Conservation (phyloP, 2,888 invertebrate species). For the Drosophila neonasuta region DNA sequence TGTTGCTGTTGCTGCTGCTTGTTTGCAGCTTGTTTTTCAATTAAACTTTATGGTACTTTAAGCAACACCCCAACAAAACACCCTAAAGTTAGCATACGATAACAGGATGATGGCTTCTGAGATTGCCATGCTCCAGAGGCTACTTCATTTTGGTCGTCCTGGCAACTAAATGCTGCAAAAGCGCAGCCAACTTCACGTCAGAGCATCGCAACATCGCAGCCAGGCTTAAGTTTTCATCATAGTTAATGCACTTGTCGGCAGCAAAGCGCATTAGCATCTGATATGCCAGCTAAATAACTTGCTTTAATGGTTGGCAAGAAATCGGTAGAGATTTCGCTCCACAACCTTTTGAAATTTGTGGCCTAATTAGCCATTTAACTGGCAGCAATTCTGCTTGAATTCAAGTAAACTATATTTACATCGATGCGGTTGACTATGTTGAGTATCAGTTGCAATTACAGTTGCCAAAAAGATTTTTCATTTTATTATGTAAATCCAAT, state of each 20-base stretch:
- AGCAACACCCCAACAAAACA: constrained; percentile 62
- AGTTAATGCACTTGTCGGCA: constrained; percentile 41
- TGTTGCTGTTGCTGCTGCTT: constrained; percentile 34
- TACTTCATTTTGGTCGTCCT: constrained; percentile 27
- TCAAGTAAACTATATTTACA: not conserved
- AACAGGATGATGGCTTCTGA: constrained; percentile 36
- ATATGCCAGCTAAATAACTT: constrained; percentile 13
- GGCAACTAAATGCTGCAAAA: constrained; percentile 50
- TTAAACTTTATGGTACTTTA: constrained; percentile 76
- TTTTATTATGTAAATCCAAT: not conserved
- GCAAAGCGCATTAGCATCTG: constrained; percentile 31
- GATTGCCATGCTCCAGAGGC: constrained; percentile 39
- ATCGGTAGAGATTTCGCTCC: not conserved
- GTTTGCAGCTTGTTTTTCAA: constrained; percentile 71
- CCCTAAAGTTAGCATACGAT: constrained; percentile 43
- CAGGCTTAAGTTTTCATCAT: constrained; percentile 34
- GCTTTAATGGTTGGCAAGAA: constrained; percentile 1
- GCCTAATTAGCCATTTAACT: constrained; percentile 1
- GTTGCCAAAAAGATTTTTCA: not conserved
- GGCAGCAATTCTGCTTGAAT: not conserved
- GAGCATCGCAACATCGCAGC: constrained; percentile 13
- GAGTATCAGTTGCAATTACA: not conserved
- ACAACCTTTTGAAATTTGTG: not conserved
- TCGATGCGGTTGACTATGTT: not conserved
- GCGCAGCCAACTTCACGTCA: constrained; percentile 49